Evolutionary conservation across 2,888 invertebrate species (phyloP), one percentile per base, ranked within the genome.

Genomic region (Cacoxenus indagator): DNA sequence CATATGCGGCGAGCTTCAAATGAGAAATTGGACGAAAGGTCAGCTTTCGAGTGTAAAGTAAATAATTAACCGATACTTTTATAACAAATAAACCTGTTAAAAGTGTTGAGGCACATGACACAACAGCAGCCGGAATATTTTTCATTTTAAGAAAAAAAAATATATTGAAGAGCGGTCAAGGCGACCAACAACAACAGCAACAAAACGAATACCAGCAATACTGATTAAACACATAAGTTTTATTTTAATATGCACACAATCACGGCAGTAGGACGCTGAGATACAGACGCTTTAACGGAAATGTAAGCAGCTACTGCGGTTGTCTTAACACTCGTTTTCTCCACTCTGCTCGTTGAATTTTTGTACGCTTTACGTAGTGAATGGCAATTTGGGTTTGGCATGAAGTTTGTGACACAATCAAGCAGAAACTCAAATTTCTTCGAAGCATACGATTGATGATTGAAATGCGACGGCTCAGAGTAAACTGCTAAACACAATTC

Each of bases 51-150:
- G 75, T 79, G 76, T 81, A 78, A 81, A 81, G 82, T 81, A 84
- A 84, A 84, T 84, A 82, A 82, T 81, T 82, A 81, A 84, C 82
- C 78, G 73, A 70, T 72, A 83, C 78, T 83, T 80, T 79, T 82
- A 83, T 74, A 70, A 71, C 75, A 70, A 69, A 61, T 43, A 61
- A 24, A 43, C 6, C 24, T 61, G 61, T 61, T 46, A 48, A 64
- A 64, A 48, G 26, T 48, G 29, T 48, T 24, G 27, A 57, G n/a
- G n/a, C 8, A 29, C 29, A n/a, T 57, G 55, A 2, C 27, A 14
- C 55, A 46, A 46, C n/a, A 11, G 27, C 26, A 26, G 14, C 6
- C 24, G 26, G 27, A 11, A 46, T 14, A 46, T n/a, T 17, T n/a
- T n/a, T n/a, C n/a, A n/a, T n/a, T n/a, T n/a, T n/a, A n/a, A n/a